Percentiles rank a stretch among this genome's conserved stretches.
phyloP scores from a whole-genome alignment of 2,113 vertebrate species.

The Protomyctophum bolini region DNA sequence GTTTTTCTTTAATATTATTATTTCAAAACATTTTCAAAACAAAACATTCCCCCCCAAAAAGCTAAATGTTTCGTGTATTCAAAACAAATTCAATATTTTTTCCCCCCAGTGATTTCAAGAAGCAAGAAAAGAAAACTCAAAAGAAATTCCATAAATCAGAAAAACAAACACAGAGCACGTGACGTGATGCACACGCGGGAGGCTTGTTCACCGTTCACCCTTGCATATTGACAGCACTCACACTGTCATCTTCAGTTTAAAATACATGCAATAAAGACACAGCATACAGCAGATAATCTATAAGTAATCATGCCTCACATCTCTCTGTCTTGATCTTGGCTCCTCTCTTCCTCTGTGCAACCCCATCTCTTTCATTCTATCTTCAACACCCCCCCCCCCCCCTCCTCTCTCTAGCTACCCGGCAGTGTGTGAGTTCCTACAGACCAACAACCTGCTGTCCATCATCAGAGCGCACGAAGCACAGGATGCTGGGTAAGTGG shows the following conservation, averaged over 20 bases:
- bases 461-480: constrained; percentile 95
- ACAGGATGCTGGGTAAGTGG: constrained; percentile 75
- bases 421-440: constrained; percentile 95
- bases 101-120: constrained; percentile 7
- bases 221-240: not conserved
- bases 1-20: too few relatives aligned
- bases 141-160: too few relatives aligned
- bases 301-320: not conserved
- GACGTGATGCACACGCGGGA: constrained; percentile 4
- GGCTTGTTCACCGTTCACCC: constrained; percentile 8
- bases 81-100: constrained; percentile 21
- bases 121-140: not conserved
- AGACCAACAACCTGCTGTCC: constrained; percentile 98
- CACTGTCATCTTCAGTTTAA: not conserved
- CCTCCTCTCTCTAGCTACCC: constrained; percentile 83
- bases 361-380: not conserved
- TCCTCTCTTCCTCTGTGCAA: not conserved
- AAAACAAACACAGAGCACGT: not conserved
- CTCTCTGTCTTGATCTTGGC: not conserved
- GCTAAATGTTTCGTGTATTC: too few relatives aligned
- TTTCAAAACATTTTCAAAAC: too few relatives aligned
- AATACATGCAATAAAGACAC: not conserved
- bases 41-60: too few relatives aligned
- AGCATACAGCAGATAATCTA: too few relatives aligned
- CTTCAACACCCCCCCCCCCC: not conserved